Conservation (phyloP, 2,888 invertebrate species). For the Beris chalybata region DNA sequence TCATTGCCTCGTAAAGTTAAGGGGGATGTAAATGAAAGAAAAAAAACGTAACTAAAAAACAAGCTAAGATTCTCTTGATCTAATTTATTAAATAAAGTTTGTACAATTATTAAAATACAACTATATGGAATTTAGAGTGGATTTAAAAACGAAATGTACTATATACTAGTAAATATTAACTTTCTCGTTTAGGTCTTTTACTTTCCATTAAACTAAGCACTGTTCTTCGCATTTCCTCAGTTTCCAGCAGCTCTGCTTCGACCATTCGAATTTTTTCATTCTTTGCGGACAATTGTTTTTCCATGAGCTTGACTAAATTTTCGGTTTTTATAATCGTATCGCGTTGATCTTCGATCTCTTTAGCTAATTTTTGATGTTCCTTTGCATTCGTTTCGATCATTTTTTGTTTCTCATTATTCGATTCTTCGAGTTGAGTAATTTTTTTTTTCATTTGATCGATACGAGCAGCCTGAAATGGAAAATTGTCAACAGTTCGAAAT, state of each 20-base stretch:
- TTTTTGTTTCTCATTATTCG: constrained; percentile 50
- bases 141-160: neutral
- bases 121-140: neutral
- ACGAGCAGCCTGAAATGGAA: constrained; percentile 18
- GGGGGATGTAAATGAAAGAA: no score
- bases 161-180: constrained; percentile 15
- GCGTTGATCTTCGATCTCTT: constrained; percentile 50
- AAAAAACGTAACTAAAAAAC: no score
- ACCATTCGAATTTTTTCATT: constrained; percentile 51
- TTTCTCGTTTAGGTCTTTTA: constrained; percentile 51
- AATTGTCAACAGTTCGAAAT: neutral
- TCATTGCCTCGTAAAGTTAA: no score
- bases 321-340: constrained; percentile 52
- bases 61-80: no score
- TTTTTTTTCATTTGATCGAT: constrained; percentile 48
- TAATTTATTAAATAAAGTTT: no score
- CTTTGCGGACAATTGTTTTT: constrained; percentile 51
- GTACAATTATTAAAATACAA: neutral
- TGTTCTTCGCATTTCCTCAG: constrained; percentile 54
- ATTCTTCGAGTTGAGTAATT: constrained; percentile 49
- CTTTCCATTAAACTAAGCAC: constrained; percentile 55
- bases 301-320: constrained; percentile 51
- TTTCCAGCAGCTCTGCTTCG: constrained; percentile 52
- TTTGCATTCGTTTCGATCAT: constrained; percentile 50
- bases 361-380: constrained; percentile 49